Conservation (phyloP, 2,113 vertebrate genomes). For the Struthidea cinerea region DNA sequence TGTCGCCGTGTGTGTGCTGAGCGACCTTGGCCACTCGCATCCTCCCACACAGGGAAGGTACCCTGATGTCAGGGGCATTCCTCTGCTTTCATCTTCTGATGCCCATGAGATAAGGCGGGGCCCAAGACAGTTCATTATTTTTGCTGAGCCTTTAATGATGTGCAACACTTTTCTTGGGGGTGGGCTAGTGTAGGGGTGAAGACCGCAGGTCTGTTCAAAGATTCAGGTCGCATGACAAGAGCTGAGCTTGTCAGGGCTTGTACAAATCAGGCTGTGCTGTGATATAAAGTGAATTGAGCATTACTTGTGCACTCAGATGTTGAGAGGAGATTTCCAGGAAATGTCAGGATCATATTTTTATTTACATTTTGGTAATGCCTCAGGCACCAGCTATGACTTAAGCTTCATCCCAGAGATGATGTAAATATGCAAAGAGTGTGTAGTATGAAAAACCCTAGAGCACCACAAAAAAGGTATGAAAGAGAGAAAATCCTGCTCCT, state of each 20-base stretch:
- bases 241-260: not conserved
- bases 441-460: not conserved
- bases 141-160: not conserved
- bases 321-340: not conserved
- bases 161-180: not conserved
- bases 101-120: not conserved
- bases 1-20: rapidly evolving
- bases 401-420: not conserved
- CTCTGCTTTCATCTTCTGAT: not conserved
- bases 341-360: not conserved
- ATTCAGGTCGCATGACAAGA: not conserved
- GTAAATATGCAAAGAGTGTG: not conserved
- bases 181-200: not conserved
- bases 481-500: not conserved
- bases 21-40: not conserved
- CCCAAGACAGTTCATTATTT: not conserved
- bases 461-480: not conserved
- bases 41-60: not conserved
- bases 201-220: not conserved
- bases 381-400: not conserved
- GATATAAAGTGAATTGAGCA: not conserved
- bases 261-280: not conserved
- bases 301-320: not conserved
- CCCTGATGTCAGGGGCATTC: not conserved
- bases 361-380: not conserved